Conservation (phyloP, 1,140 invertebrate species). For the Holcopasites calliopsidis region DNA sequence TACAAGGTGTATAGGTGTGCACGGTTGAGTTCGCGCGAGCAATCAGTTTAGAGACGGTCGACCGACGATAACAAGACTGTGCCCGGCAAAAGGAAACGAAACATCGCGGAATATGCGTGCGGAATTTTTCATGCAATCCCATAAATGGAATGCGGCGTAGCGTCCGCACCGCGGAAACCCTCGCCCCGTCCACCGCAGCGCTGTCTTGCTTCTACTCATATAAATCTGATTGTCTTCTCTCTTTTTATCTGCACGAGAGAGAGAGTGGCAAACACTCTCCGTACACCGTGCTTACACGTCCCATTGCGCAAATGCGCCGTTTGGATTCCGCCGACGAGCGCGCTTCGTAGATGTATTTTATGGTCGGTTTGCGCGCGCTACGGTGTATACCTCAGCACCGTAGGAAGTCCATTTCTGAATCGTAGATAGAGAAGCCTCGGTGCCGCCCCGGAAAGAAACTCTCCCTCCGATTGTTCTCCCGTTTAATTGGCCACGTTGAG, state of each 20-base stretch:
- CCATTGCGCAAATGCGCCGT: conserved; percentile 75
- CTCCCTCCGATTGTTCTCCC: conserved; percentile 30
- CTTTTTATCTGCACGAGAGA: conserved; percentile 19
- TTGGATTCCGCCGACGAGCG: conserved; percentile 69
- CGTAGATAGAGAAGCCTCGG: conserved; percentile 34
- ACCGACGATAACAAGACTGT: conserved; percentile 58
- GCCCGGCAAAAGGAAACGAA: conserved; percentile 54
- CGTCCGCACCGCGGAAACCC: neutral
- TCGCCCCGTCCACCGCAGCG: neutral
- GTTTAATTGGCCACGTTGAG: conserved; percentile 41
- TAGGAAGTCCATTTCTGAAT: conserved; percentile 51
- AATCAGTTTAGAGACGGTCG: conserved; percentile 57
- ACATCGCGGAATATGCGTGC: conserved; percentile 57
- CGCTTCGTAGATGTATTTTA: conserved; percentile 68
- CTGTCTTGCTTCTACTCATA: conserved; percentile 22
- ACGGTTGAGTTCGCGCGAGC: conserved; percentile 46
- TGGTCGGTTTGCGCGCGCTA: conserved; percentile 34
- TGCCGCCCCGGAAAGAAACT: neutral
- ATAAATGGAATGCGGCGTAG: conserved; percentile 68
- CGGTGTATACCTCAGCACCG: conserved; percentile 26
- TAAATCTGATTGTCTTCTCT: neutral
- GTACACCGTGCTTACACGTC: conserved; percentile 66
- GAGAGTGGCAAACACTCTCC: conserved; percentile 3
- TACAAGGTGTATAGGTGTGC: conserved; percentile 13
- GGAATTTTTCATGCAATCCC: conserved; percentile 74